phyloP scores from a whole-genome alignment of 2,888 invertebrate genomes.

The Drymonia ruficornis region DNA sequence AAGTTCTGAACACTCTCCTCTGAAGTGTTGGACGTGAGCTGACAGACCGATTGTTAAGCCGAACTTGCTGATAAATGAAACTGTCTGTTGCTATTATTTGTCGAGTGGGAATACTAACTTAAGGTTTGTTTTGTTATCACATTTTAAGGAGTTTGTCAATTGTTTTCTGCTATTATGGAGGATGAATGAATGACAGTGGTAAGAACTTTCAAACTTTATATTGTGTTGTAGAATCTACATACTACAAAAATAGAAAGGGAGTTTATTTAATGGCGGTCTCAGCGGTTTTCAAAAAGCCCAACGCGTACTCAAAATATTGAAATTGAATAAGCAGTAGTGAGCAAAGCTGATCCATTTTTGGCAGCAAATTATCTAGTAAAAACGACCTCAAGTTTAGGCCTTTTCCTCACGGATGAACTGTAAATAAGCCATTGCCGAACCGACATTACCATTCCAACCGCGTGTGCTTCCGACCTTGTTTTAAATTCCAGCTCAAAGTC shows the following conservation, averaged over 20 bases:
- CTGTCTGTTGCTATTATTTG: slow-evolving; percentile 10
- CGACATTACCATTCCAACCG: background rate
- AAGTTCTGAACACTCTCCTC: slow-evolving; percentile 25
- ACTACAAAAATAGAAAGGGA: too few relatives aligned
- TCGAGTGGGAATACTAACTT: background rate
- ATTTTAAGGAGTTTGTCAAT: background rate
- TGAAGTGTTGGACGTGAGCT: slow-evolving; percentile 19
- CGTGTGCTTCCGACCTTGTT: slow-evolving; percentile 16
- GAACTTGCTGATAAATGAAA: slow-evolving; percentile 26
- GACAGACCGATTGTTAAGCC: slow-evolving; percentile 25
- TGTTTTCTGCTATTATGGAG: background rate
- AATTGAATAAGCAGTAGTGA: too few relatives aligned
- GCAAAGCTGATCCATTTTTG: too few relatives aligned
- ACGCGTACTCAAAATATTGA: too few relatives aligned
- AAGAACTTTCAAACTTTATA: background rate
- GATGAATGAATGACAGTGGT: background rate
- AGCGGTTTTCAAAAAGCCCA: too few relatives aligned
- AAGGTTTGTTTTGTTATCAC: background rate
- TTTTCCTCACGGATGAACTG: background rate
- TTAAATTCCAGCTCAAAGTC: slow-evolving; percentile 27
- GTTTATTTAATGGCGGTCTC: too few relatives aligned
- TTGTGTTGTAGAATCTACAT: too few relatives aligned
- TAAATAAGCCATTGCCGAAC: background rate
- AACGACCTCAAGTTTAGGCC: background rate
- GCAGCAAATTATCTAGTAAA: too few relatives aligned